Conservation (phyloP, 2,888 invertebrate genomes). For the Lingula anatina region DNA sequence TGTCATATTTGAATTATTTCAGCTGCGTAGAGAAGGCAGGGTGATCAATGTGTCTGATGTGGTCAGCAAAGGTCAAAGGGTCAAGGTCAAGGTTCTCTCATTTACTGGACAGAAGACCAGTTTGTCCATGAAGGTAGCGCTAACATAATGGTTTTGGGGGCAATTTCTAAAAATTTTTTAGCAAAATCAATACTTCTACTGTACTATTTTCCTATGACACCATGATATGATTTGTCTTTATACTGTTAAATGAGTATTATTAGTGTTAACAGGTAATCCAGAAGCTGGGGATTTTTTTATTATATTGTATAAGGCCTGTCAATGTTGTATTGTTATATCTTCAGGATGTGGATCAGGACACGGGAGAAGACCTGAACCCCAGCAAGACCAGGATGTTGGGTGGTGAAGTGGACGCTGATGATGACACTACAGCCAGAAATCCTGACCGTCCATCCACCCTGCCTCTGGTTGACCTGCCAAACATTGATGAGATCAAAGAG, state of each 20-base stretch:
- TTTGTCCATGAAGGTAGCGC: slow-evolving; percentile 76
- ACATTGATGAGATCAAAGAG: slow-evolving; percentile 46
- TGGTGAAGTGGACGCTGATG: slow-evolving; percentile 49
- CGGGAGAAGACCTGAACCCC: slow-evolving; percentile 92
- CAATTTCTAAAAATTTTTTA: no score
- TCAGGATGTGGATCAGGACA: slow-evolving; percentile 89
- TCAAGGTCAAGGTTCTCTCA: slow-evolving; percentile 75
- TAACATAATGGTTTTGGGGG: background rate
- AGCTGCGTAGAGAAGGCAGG: slow-evolving; percentile 84
- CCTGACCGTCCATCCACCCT: slow-evolving; percentile 79
- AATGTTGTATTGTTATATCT: no score
- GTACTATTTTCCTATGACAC: no score
- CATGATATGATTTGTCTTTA: no score
- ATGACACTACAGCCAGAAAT: slow-evolving; percentile 63
- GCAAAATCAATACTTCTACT: no score
- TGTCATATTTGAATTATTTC: no score
- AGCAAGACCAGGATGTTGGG: slow-evolving; percentile 26
- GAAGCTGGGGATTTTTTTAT: no score
- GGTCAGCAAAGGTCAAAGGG: slow-evolving; percentile 79
- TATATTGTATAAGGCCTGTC: no score
- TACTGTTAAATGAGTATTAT: no score
- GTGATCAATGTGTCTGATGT: slow-evolving; percentile 94
- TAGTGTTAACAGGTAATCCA: no score
- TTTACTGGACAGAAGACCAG: slow-evolving; percentile 93
- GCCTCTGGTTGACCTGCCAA: slow-evolving; percentile 57